These are phyloP conservation scores for Falco peregrinus DNA, from an alignment of 2,797 vertebrate genomes.

Conservation along the genomic window DNA sequence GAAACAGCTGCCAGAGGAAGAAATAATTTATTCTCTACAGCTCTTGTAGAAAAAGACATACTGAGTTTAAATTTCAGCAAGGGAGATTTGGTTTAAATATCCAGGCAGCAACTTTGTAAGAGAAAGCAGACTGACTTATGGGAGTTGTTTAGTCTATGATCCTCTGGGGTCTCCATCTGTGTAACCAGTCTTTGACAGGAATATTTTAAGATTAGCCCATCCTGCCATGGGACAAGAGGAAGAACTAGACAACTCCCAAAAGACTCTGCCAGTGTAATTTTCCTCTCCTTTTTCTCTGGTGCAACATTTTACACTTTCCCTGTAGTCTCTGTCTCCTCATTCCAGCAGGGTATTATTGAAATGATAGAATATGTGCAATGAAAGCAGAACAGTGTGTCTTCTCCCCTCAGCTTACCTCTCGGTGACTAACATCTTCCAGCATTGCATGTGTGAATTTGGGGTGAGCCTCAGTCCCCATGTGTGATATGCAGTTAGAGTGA, in stretches of 20 bases:
- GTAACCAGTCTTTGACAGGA: background rate
- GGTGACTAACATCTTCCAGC: background rate
- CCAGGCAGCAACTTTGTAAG: background rate
- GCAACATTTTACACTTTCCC: background rate
- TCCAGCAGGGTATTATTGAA: background rate
- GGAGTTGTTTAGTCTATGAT: background rate
- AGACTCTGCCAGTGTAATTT: background rate
- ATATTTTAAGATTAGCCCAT: background rate
- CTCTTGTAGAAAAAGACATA: background rate
- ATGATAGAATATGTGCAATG: background rate
- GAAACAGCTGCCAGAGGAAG: background rate
- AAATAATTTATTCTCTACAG: background rate
- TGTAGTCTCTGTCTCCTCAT: background rate
- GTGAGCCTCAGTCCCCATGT: background rate
- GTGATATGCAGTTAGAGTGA: background rate
- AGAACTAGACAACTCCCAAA: background rate
- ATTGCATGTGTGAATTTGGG: background rate
- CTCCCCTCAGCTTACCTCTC: background rate
- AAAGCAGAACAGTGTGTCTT: background rate
- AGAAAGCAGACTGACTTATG: background rate
- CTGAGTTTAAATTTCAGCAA: conserved; percentile 1
- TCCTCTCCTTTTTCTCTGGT: background rate
- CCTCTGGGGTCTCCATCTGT: background rate
- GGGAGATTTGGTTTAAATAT: background rate
- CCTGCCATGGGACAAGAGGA: background rate